Conservation (phyloP, 2,888 invertebrate species). For the Hyalella azteca region DNA sequence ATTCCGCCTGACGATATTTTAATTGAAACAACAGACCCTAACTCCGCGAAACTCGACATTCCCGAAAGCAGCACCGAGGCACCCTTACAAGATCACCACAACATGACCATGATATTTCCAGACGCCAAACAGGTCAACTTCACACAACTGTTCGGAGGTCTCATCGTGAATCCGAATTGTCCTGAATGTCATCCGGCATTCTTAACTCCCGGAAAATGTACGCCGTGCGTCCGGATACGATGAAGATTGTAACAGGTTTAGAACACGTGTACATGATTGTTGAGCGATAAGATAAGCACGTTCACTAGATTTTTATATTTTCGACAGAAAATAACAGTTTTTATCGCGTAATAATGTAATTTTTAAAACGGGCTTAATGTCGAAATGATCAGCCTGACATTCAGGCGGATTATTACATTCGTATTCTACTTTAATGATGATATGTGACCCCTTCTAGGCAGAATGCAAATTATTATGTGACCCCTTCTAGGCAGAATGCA, state of each 20-base stretch:
- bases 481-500: no score
- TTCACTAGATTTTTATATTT: neutral
- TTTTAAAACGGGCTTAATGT: no score
- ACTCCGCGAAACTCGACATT: neutral
- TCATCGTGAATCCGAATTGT: constrained; percentile 49
- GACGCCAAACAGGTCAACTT: constrained; percentile 2
- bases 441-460: no score
- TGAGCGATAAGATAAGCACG: no score
- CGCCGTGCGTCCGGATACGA: constrained; percentile 53
- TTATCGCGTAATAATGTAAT: neutral
- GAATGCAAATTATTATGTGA: no score
- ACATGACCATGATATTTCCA: constrained; percentile 57
- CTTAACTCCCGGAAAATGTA: constrained; percentile 50
- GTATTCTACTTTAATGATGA: no score
- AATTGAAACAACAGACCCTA: neutral
- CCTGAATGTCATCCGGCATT: constrained; percentile 55
- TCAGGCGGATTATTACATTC: no score
- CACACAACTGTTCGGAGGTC: constrained; percentile 11
- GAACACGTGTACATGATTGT: no score
- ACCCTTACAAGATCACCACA: constrained; percentile 3
- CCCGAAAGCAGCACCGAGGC: neutral
- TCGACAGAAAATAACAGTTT: no score
- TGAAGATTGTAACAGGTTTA: constrained; percentile 2
- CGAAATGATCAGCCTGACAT: no score
- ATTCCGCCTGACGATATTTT: constrained; percentile 24